Base-by-base conservation (phyloP, 2,888 invertebrate genomes). In the Nemotelus nigrinus region DNA sequence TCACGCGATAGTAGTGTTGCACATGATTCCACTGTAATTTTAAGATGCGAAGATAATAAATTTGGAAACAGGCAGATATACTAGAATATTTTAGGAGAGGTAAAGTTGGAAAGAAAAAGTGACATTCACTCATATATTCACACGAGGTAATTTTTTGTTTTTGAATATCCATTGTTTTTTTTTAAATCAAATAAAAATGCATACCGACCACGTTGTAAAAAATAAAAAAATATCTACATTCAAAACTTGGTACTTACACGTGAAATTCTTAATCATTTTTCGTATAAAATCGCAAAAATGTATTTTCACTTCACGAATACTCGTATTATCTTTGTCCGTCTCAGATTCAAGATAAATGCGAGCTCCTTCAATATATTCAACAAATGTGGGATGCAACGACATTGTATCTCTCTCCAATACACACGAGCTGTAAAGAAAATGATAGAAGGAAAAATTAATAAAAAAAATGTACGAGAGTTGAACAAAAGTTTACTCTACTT, bases 361-460 rank as follows among this genome's bases (percentile, higher is more conserved):
- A 25, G 96, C 96, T 0, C 98, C 97, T 82, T 99, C 98, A 82
- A 99, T 92, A 85, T 98, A 98, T 84, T 99, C 99, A 3, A 96
- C 93, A 83, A 99, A 92, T 1, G 94, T 92, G 0, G 95, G 92
- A 87, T 95, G 96, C 70, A 98, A 88, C 0, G 93, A 92, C 81
- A 95, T 95, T 0, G 94, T 92, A 82, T 94, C 93, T 78, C 92
- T 90, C 83, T 98, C 97, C 81, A 97, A 85, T 2, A 96, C 93
- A 82, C 94, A 94, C 2, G 94, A 89, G 84, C 96, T 96, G 77
- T 3, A 71, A 48, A 57, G 25, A 44, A 50, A 43, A 57, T 50
- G 0, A 65, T 53, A 63, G 25, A 6, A n/a, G 25, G 50, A 43
- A 75, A 75, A 41, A 55, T 44, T 64, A 50, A 41, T 25, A 74